A percentile compares a stretch with the other conserved stretches of the same genome.
phyloP scores from a whole-genome alignment of 2,888 invertebrate genomes.

The Deilephila porcellus region DNA sequence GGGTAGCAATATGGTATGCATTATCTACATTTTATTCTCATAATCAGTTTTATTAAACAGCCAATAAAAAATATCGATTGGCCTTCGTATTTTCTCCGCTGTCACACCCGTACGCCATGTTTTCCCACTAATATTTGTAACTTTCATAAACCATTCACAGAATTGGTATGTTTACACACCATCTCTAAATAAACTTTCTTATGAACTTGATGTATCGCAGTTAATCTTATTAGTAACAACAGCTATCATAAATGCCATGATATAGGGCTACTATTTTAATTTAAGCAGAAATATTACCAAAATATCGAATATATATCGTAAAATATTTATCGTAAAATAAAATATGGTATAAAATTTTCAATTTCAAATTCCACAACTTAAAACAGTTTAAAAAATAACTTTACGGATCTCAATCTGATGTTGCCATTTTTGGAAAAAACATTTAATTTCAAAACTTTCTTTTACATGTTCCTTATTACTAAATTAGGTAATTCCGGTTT shows the following conservation, averaged over 20 bases:
- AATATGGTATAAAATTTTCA: too few species aligned
- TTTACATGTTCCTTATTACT: too few species aligned
- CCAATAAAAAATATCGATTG: background rate
- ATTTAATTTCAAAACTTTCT: too few species aligned
- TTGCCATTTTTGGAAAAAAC: too few species aligned
- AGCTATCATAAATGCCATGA: background rate
- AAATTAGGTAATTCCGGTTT: too few species aligned
- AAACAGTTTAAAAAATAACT: too few species aligned
- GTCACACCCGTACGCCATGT: background rate
- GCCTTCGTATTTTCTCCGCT: background rate
- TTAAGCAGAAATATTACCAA: background rate
- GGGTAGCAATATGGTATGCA: too few species aligned
- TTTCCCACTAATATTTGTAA: conserved; percentile 12
- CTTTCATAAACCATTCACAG: conserved; percentile 13
- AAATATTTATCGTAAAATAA: background rate
- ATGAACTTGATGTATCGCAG: conserved; percentile 1
- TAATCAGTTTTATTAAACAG: too few species aligned
- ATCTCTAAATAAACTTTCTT: conserved; percentile 8
- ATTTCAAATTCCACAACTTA: too few species aligned
- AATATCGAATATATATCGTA: background rate
- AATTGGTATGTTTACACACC: conserved; percentile 4
- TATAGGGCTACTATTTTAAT: background rate
- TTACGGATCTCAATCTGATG: too few species aligned
- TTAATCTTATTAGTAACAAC: conserved; percentile 11
- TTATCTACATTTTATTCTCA: too few species aligned